Conservation (phyloP, 2,888 invertebrate species). For the Hartigia nigra region DNA sequence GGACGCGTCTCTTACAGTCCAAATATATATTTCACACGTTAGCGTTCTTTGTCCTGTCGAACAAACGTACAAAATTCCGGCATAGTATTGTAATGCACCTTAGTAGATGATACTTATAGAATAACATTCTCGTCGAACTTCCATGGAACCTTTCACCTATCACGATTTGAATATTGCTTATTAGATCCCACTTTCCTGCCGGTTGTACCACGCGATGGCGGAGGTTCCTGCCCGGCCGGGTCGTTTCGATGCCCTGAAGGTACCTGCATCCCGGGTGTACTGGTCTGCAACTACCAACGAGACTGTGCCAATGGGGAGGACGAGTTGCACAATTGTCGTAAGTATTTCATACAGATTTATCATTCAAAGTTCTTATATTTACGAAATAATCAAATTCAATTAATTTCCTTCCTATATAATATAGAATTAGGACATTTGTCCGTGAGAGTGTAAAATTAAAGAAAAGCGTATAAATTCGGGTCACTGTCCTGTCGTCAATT, state of each 20-base stretch:
- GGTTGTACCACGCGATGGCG: slow-evolving; percentile 45
- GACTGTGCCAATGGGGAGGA: slow-evolving; percentile 95
- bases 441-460: too few relatives aligned
- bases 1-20: background rate
- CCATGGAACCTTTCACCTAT: slow-evolving; percentile 58
- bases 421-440: too few relatives aligned
- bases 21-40: background rate
- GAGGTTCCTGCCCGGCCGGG: slow-evolving; percentile 73
- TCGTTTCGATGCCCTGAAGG: slow-evolving; percentile 88
- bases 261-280: slow-evolving; percentile 85
- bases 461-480: too few relatives aligned
- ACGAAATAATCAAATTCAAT: background rate
- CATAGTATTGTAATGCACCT: background rate
- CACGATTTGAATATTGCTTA: slow-evolving; percentile 53
- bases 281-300: slow-evolving; percentile 94
- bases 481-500: too few relatives aligned
- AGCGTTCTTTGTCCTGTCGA: background rate
- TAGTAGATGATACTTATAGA: background rate
- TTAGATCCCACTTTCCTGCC: slow-evolving; percentile 29
- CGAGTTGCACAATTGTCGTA: slow-evolving; percentile 91
- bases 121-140: background rate
- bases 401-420: background rate
- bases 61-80: background rate
- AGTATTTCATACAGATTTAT: slow-evolving; percentile 67
- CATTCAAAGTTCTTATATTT: background rate